A percentile compares a stretch with the other conserved stretches of the same genome.
These are phyloP conservation scores for Falco peregrinus DNA, from an alignment of 2,797 vertebrate species.

Conservation along the genomic window DNA sequence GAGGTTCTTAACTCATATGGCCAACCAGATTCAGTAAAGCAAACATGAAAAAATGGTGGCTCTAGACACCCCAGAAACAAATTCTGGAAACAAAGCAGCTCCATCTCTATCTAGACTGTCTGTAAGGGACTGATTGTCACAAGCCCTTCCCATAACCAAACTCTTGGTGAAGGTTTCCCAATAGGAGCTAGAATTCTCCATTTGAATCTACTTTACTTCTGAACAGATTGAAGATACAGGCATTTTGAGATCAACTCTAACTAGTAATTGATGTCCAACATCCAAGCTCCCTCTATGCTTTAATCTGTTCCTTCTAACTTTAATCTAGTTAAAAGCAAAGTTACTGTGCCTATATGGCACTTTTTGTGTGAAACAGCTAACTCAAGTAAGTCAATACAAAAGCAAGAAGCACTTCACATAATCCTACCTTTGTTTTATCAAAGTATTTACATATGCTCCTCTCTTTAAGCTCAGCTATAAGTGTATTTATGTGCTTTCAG, in stretches of 20 bases:
- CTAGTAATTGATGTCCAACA: neutral
- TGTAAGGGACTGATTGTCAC: neutral
- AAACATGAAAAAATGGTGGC: neutral
- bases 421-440: constrained; percentile 23
- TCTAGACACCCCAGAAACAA: neutral
- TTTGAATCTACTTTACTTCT: neutral
- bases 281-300: neutral
- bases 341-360: neutral
- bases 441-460: constrained; percentile 46
- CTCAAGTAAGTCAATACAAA: neutral
- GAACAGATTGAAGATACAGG: neutral
- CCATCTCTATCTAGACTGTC: neutral
- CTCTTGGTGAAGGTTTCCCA: neutral
- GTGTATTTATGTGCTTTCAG: constrained; percentile 45
- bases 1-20: neutral
- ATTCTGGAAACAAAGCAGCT: neutral
- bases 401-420: constrained; percentile 12
- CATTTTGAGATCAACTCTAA: neutral
- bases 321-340: constrained; percentile 21
- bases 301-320: constrained; percentile 13
- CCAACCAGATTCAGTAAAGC: neutral
- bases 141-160: neutral
- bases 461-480: constrained; percentile 12
- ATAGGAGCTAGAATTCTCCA: neutral
- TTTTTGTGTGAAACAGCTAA: constrained; percentile 14